These are phyloP conservation scores for Heliangelus exortis DNA, from an alignment of 2,797 vertebrate species.

Conservation along the genomic window DNA sequence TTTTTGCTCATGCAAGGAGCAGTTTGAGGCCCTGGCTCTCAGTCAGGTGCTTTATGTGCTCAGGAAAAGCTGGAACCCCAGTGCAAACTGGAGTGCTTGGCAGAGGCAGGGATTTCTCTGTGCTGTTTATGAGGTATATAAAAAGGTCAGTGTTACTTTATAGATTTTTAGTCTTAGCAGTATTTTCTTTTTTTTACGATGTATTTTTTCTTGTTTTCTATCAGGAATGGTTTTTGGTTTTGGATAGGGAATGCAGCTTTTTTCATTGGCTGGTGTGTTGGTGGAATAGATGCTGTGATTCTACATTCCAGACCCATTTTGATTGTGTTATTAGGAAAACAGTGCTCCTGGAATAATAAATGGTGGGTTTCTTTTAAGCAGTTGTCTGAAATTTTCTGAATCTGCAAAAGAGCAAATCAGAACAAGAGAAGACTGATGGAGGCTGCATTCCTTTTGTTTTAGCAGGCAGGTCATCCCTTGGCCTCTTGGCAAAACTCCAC, in stretches of 20 bases:
- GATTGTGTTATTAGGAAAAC: conserved; percentile 47
- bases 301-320: conserved; percentile 44
- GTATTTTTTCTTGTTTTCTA: conserved; percentile 43
- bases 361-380: conserved; percentile 40
- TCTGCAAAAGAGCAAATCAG: not conserved
- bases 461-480: conserved; percentile 9
- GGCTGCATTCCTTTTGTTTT: conserved; percentile 13
- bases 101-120: conserved; percentile 38
- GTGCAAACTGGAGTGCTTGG: conserved; percentile 20
- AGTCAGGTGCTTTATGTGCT: not conserved
- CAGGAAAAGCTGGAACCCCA: conserved; percentile 26
- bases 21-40: not conserved
- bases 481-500: conserved; percentile 25
- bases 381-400: conserved; percentile 21
- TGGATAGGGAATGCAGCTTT: not conserved
- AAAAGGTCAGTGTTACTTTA: conserved; percentile 57
- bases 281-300: conserved; percentile 27
- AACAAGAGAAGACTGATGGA: conserved; percentile 8
- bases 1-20: not conserved
- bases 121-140: conserved; percentile 45
- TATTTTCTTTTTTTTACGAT: not conserved
- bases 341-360: conserved; percentile 52
- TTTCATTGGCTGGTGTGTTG: not conserved
- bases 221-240: not conserved
- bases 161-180: conserved; percentile 33